A percentile compares a stretch with the other conserved stretches of the same genome.
Evolutionary conservation across 2,888 invertebrate genomes (phyloP).

Genomic region (Hyposoter dolosus): DNA sequence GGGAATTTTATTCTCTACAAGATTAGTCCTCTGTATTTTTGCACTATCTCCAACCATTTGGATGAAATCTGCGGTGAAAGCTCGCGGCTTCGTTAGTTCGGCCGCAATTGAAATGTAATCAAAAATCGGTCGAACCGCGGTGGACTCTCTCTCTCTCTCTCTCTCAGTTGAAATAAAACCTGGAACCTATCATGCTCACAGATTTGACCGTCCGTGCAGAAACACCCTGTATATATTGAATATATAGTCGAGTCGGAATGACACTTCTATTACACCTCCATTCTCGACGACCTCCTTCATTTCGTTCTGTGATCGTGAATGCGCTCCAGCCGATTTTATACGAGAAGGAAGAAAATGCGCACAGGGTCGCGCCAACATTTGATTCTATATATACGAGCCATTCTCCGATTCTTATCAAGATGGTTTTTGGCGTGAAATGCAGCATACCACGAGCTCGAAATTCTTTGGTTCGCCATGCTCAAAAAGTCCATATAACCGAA

Average conservation of each 20-base stretch:
- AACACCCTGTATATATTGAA: neutral
- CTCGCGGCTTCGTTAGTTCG: neutral
- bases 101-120: neutral
- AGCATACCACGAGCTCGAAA: conserved; percentile 17
- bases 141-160: neutral
- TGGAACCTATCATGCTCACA: neutral
- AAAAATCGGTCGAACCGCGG: neutral
- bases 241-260: neutral
- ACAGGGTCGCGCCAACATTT: neutral
- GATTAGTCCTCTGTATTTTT: neutral
- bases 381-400: neutral
- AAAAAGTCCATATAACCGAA: conserved; percentile 39
- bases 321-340: conserved; percentile 2
- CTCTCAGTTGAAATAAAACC: neutral
- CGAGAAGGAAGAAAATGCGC: neutral
- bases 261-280: neutral
- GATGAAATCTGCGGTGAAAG: neutral
- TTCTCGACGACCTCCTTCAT: neutral
- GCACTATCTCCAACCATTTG: neutral
- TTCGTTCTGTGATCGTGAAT: neutral
- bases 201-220: neutral
- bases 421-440: conserved; percentile 22
- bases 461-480: conserved; percentile 21
- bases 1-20: neutral
- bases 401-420: conserved; percentile 43